A percentile compares a stretch with the other conserved stretches of the same genome.
Evolutionary conservation across 2,797 vertebrate genomes (phyloP).

Genomic region (Fistularia tabacaria): DNA sequence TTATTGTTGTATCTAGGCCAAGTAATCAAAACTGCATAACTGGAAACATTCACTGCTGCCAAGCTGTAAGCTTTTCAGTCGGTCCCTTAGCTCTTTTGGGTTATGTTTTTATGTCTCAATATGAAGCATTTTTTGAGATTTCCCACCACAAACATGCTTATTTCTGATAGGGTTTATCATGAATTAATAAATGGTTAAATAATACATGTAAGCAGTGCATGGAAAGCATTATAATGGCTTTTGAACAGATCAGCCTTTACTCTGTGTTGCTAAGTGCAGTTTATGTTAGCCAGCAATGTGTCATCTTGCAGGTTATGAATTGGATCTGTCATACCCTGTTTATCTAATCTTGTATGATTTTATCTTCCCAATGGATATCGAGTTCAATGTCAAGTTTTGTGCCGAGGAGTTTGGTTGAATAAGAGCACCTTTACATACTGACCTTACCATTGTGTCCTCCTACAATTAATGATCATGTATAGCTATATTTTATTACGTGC

Average conservation of each 20-base stretch:
- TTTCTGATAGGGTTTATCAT: constrained; percentile 45
- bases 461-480: no score
- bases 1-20: constrained; percentile 69
- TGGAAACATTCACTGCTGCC: constrained; percentile 45
- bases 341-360: not conserved
- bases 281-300: constrained; percentile 17
- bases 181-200: constrained; percentile 64
- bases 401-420: no score
- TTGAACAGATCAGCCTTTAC: constrained; percentile 11
- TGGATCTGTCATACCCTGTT: constrained; percentile 4
- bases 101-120: constrained; percentile 31
- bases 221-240: constrained; percentile 23
- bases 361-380: not conserved
- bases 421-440: no score
- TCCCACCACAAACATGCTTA: constrained; percentile 50
- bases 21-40: constrained; percentile 61
- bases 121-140: constrained; percentile 24
- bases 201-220: constrained; percentile 39
- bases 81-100: constrained; percentile 20
- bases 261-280: constrained; percentile 27
- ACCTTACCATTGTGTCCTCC: no score
- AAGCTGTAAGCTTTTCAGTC: constrained; percentile 36
- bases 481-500: no score
- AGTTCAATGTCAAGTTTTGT: no score
- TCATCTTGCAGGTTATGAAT: constrained; percentile 7